Conservation (phyloP, 64 coral and sea anemone genomes). For the Pocillopora verrucosa region DNA sequence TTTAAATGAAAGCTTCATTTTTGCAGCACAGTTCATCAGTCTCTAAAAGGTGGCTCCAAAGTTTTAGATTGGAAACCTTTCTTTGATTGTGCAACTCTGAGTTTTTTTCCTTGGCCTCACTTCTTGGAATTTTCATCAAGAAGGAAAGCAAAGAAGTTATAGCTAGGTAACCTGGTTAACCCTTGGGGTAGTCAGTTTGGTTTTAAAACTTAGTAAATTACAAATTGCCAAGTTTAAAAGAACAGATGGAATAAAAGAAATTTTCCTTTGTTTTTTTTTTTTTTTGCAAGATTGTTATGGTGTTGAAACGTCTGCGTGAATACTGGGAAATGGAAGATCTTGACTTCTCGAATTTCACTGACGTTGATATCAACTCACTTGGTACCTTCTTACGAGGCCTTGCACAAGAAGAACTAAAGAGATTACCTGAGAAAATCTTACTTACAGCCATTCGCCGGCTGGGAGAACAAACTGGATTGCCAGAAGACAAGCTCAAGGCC, state of each 20-base stretch:
- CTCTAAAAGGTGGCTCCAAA: too few relatives aligned
- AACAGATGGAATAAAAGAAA: too few relatives aligned
- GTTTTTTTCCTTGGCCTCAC: too few relatives aligned
- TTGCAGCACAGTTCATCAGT: too few relatives aligned
- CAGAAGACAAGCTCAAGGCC: constrained; percentile 87
- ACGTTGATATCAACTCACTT: constrained; percentile 85
- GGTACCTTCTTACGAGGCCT: constrained; percentile 87
- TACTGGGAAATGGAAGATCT: constrained; percentile 94
- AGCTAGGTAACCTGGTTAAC: neutral
- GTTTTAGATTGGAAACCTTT: too few relatives aligned
- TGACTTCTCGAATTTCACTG: constrained; percentile 83
- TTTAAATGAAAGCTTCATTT: too few relatives aligned
- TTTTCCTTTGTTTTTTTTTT: neutral
- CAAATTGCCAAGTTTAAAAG: too few relatives aligned
- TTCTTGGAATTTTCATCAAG: too few relatives aligned
- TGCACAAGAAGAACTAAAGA: constrained; percentile 59
- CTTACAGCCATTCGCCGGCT: constrained; percentile 81
- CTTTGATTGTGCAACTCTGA: too few relatives aligned
- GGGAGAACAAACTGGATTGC: constrained; percentile 78
- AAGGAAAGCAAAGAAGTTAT: too few relatives aligned
- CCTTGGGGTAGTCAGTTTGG: neutral
- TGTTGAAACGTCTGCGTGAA: constrained; percentile 79
- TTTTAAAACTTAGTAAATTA: neutral
- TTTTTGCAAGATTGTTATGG: constrained; percentile 60
- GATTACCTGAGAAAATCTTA: constrained; percentile 67